These are phyloP conservation scores for Telenomus remus DNA, from an alignment of 1,140 invertebrate species.

Conservation along the genomic window DNA sequence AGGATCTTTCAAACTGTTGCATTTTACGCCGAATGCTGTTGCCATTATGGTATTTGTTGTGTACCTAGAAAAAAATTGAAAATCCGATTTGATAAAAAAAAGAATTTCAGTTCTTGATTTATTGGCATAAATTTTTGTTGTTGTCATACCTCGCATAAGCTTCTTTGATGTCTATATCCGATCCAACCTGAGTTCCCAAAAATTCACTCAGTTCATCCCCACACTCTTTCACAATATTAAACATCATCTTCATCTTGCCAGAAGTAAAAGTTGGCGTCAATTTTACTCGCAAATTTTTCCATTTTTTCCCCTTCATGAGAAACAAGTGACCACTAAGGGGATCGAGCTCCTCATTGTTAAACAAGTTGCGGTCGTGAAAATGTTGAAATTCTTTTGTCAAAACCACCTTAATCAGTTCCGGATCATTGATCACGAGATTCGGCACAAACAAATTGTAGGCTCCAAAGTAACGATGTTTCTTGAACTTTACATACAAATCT, in stretches of 20 bases:
- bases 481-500: conserved; percentile 44
- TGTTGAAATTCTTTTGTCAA: too few species aligned
- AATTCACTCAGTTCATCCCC: too few species aligned
- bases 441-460: too few species aligned
- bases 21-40: conserved; percentile 62
- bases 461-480: conserved; percentile 64
- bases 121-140: not conserved
- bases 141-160: conserved; percentile 48
- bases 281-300: conserved; percentile 75
- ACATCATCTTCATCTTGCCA: conserved; percentile 78
- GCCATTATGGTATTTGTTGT: conserved; percentile 63
- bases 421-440: too few species aligned
- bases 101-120: too few species aligned
- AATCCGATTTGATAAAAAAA: too few species aligned
- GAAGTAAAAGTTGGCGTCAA: conserved; percentile 77
- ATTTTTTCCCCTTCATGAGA: too few species aligned
- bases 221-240: conserved; percentile 71
- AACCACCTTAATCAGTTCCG: too few species aligned
- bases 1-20: conserved; percentile 60
- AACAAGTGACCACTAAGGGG: too few species aligned
- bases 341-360: conserved; percentile 74
- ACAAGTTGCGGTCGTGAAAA: conserved; percentile 74
- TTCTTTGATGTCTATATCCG: conserved; percentile 54
- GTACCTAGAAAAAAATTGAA: conserved; percentile 41
- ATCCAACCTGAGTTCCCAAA: not conserved